These are phyloP conservation scores for Mizuhopecten yessoensis DNA, from an alignment of 1,140 invertebrate genomes.

Conservation along the genomic window DNA sequence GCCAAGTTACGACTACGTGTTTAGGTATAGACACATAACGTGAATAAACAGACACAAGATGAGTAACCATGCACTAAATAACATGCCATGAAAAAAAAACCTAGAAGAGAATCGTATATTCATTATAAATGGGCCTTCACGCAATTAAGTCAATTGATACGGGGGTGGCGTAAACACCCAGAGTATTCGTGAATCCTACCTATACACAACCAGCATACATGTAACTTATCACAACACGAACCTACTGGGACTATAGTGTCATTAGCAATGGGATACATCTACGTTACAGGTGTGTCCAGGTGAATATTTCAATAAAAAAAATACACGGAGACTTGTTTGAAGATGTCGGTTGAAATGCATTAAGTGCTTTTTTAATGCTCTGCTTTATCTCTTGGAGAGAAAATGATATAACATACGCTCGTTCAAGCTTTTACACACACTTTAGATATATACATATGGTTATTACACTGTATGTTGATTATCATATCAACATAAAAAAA, in stretches of 20 bases:
- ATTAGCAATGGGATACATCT: constrained; percentile 9
- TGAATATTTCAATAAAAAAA: neutral
- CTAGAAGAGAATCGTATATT: neutral
- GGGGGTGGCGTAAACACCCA: neutral
- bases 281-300: neutral
- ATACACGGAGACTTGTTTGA: neutral
- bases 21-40: neutral
- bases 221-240: no score
- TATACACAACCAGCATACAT: no score
- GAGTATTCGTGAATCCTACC: neutral
- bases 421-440: neutral
- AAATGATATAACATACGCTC: neutral
- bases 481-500: no score
- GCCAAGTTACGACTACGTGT: neutral
- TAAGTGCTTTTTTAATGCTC: neutral
- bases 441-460: no score
- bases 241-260: neutral
- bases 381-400: neutral
- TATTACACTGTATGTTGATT: no score
- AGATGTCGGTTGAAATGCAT: neutral
- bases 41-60: neutral
- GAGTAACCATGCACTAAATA: constrained; percentile 33
- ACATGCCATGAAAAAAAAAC: neutral
- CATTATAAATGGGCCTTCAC: neutral
- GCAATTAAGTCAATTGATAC: constrained; percentile 3